These are phyloP conservation scores for Callaeas wilsoni DNA, from an alignment of 2,113 vertebrate species.

Conservation along the genomic window DNA sequence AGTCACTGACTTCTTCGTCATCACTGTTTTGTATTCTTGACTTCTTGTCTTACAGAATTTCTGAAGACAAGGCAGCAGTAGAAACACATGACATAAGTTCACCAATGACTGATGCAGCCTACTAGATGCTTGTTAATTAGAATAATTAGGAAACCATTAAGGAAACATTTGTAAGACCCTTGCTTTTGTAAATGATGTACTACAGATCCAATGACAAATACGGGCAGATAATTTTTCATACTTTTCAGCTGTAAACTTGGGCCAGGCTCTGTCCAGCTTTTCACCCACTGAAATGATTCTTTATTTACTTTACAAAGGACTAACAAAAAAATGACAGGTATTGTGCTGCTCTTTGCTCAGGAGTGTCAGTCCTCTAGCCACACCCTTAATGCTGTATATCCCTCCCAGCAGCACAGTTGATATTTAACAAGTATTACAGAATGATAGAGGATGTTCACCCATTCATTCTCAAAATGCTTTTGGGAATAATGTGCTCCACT, in stretches of 20 bases:
- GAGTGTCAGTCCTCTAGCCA: not conserved
- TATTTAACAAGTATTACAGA: not conserved
- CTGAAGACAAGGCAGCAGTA: not conserved
- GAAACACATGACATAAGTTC: not conserved
- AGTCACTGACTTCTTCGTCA: not conserved
- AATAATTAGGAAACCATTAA: not conserved
- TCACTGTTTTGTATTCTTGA: not conserved
- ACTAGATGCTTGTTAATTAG: not conserved
- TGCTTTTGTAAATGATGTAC: not conserved
- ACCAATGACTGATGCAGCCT: not conserved
- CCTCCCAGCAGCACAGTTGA: not conserved
- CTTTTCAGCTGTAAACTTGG: not conserved
- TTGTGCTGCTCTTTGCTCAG: not conserved
- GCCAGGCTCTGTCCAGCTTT: not conserved
- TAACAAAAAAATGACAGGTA: not conserved
- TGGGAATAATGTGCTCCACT: slow-evolving; percentile 3
- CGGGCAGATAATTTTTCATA: not conserved
- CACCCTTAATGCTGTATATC: not conserved
- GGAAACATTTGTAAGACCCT: not conserved
- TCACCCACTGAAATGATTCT: not conserved
- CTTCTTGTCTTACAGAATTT: not conserved
- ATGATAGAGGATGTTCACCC: not conserved
- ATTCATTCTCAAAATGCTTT: not conserved
- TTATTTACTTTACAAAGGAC: not conserved
- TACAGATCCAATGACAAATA: not conserved